Evolutionary conservation across 2,888 invertebrate genomes (phyloP), one percentile per base, ranked within the genome.

Genomic region (Mystacides longicornis): DNA sequence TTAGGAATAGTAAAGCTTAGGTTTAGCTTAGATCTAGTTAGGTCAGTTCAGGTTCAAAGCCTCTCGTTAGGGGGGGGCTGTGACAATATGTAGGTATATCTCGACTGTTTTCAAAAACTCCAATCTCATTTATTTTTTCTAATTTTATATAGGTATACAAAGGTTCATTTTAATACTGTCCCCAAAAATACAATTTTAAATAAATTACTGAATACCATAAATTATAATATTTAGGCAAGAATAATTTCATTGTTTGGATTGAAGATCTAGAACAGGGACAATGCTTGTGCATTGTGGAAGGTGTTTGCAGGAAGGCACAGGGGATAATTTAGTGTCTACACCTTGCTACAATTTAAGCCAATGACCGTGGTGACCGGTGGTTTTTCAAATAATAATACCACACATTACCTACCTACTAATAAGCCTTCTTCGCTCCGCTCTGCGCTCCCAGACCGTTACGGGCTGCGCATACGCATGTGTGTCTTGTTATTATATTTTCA

Each of bases 281-380:
- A n/a, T n/a, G n/a, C n/a, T n/a, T n/a, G n/a, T n/a, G n/a, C n/a
- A n/a, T n/a, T n/a, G n/a, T n/a, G n/a, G n/a, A n/a, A n/a, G n/a
- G n/a, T n/a, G n/a, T n/a, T n/a, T n/a, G n/a, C n/a, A n/a, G n/a
- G n/a, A n/a, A n/a, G 37, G 7, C 16, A 14, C 16, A 37, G 14
- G 37, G 14, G 3, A 37, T 37, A 37, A 37, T 37, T 37, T 37
- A n/a, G n/a, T 37, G n/a, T 27, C 19, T 57, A 51, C 57, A 57
- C 57, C 57, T 57, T 57, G 54, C 57, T n/a, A 23, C 53, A 52
- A 56, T 46, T 53, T 49, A 49, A 53, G 27, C 47, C 55, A 33
- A 46, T 48, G 48, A 48, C 48, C 48, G 48, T 48, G 3, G 37
- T n/a, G n/a, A n/a, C 37, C 14, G 37, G 37, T 37, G 37, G 37